A percentile compares a stretch with the other conserved stretches of the same genome.
These are phyloP conservation scores for Melanocharis versteri DNA, from an alignment of 2,113 vertebrate genomes.

Conservation along the genomic window DNA sequence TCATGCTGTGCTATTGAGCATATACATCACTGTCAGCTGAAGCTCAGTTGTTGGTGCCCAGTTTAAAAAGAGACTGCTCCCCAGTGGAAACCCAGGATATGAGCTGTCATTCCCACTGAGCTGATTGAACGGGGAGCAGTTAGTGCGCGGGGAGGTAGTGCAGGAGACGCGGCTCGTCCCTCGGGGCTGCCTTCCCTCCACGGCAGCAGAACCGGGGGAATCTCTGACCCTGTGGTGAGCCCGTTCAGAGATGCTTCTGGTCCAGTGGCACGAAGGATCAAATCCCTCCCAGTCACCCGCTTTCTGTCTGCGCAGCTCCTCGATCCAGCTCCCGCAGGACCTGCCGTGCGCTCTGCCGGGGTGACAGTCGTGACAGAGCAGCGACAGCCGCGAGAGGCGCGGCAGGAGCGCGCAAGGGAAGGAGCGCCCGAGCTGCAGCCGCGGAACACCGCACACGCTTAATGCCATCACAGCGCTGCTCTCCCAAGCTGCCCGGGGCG, in stretches of 20 bases:
- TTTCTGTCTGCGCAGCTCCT: background rate
- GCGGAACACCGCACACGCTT: background rate
- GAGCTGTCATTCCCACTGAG: background rate
- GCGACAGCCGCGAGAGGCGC: accelerated
- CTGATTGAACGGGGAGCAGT: background rate
- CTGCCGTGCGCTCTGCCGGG: accelerated
- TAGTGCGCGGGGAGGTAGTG: background rate
- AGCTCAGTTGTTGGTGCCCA: background rate
- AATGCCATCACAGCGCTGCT: background rate
- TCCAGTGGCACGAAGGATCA: background rate
- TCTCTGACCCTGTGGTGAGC: background rate
- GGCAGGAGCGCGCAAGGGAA: accelerated
- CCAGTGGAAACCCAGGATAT: background rate
- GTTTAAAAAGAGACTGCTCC: background rate
- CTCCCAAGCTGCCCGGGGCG: background rate
- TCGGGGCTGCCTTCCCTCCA: background rate
- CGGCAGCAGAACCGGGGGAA: background rate
- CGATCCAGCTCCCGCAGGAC: background rate
- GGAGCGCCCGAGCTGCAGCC: background rate
- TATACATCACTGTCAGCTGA: background rate
- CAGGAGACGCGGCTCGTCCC: background rate
- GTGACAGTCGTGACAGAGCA: background rate
- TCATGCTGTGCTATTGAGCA: background rate
- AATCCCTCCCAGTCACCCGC: background rate
- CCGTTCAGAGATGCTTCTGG: background rate